Conservation (phyloP, 2,797 vertebrate genomes). For the Premnoplex brunnescens region DNA sequence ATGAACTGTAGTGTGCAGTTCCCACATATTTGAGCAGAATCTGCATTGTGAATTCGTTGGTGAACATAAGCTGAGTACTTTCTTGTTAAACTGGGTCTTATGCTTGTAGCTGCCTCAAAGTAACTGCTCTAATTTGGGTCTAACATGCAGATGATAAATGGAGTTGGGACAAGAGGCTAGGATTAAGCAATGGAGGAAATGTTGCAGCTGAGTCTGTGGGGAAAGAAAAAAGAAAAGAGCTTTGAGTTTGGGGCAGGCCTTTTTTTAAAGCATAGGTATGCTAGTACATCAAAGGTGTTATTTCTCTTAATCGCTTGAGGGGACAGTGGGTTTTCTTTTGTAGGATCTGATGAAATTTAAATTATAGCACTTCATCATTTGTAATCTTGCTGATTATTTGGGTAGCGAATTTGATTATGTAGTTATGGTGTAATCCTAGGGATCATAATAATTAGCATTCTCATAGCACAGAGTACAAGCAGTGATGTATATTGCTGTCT, state of each 20-base stretch:
- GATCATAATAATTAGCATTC: background rate
- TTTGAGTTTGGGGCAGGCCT: background rate
- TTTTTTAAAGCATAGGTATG: background rate
- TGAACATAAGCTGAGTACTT: background rate
- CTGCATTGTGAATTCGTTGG: background rate
- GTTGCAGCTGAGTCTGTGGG: background rate
- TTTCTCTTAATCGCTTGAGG: background rate
- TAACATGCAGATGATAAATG: background rate
- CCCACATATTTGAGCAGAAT: background rate
- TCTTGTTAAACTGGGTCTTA: background rate
- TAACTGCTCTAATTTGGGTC: background rate
- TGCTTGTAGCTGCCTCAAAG: background rate
- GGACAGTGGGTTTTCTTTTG: background rate
- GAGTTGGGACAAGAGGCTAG: background rate
- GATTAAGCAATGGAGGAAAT: background rate
- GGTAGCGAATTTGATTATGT: background rate
- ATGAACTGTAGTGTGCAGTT: background rate
- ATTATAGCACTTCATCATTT: background rate
- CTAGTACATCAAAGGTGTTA: background rate
- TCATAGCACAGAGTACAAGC: background rate
- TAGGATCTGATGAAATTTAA: background rate
- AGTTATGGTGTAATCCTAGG: background rate
- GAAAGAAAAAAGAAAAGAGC: background rate
- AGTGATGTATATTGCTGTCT: background rate
- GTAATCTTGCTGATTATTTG: background rate